Base-by-base conservation (phyloP, 2,797 vertebrate species). In the Gallinago nigripennis region DNA sequence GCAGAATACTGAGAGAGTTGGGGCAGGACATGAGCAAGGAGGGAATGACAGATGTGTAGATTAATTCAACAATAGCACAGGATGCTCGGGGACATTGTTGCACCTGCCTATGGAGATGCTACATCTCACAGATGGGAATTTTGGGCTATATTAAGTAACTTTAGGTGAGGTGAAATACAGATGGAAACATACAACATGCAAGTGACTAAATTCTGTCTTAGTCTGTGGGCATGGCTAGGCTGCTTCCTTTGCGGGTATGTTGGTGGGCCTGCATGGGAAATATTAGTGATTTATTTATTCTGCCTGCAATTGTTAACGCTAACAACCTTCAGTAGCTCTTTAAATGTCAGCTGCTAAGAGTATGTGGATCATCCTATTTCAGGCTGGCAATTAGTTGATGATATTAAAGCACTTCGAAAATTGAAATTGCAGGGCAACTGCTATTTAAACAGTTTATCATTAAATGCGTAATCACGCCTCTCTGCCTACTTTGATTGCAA, bases 261-360 rank as follows among this genome's bases (percentile, higher is more conserved):
- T 86, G 31, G 24, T 81, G 39, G 25, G 39, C 70, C 53, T 86
- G 92, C 10, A 8, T 7, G 14, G 71, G 60, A 93, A 84, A 68
- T 73, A n/a, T 16, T 60, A 31, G 58, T 86, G 77, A 91, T 90
- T 86, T 86, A 91, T 90, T 86, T 86, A 82, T 94, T 91, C 85
- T 91, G 43, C n/a, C 82, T 69, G 65, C 48, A 69, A 3, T 89
- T 87, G 60, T 86, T 94, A 80, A 81, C 33, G 51, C 45, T 91
- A 82, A 83, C 77, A 86, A 33, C 60, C 78, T 92, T 88, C 70
- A 56, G 83, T 64, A 80, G 71, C 71, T 93, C 56, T 82, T 92
- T 80, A 90, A 90, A 43, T 25, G 6, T 82, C 85, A 56, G 56
- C 85, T 92, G 54, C 73, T 91, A 48, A 65, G 76, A 66, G 56